Evolutionary conservation across 2,797 vertebrate genomes (phyloP).

Genomic region (Leuciscus waleckii): DNA sequence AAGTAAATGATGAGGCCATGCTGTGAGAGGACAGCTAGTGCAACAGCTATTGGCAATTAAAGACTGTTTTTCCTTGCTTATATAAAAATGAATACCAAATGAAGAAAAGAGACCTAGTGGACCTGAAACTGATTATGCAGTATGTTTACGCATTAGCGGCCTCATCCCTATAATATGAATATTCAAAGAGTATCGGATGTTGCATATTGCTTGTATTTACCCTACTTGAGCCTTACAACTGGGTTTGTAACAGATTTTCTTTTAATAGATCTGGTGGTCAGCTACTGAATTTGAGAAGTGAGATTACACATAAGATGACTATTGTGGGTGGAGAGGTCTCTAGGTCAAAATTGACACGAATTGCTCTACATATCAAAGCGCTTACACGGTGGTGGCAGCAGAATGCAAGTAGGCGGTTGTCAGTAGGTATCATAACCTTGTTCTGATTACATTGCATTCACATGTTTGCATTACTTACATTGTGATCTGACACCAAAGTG

Average conservation of each 20-base stretch:
- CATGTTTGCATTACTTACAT: constrained; percentile 12
- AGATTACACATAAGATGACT: not conserved
- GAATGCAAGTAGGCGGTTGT: not conserved
- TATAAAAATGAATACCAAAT: constrained; percentile 25
- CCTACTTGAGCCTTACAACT: not conserved
- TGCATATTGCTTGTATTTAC: constrained; percentile 3
- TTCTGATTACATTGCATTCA: not conserved
- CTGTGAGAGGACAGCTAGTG: constrained; percentile 17
- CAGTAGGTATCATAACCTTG: not conserved
- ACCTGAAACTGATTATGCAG: not conserved
- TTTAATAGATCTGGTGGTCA: not conserved
- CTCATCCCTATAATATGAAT: not conserved
- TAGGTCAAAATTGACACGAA: constrained; percentile 3
- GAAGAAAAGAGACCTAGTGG: not conserved
- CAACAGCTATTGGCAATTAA: constrained; percentile 26
- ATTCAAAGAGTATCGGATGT: not conserved
- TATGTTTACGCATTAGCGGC: not conserved
- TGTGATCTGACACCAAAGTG: constrained; percentile 15
- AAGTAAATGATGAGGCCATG: constrained; percentile 41
- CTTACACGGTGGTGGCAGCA: not conserved
- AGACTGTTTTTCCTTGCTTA: constrained; percentile 7
- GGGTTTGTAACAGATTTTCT: not conserved
- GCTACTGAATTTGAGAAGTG: not conserved
- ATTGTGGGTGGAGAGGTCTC: not conserved
- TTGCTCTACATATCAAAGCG: constrained; percentile 6